A percentile compares a stretch with the other conserved stretches of the same genome.
phyloP scores from a whole-genome alignment of 2,888 invertebrate genomes.

The Cheiracanthium punctorium region DNA sequence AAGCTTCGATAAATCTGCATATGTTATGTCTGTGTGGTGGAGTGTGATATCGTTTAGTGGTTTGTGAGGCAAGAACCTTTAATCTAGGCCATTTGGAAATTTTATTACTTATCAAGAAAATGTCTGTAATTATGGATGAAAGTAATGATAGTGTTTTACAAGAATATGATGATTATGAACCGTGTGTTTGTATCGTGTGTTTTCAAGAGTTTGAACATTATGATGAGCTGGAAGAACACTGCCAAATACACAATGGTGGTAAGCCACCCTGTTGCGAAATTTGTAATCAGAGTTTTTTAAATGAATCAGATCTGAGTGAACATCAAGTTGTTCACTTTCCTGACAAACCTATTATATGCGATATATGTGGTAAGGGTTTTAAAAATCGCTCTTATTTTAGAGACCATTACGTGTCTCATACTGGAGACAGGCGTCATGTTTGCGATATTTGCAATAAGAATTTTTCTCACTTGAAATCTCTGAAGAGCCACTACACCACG shows the following conservation, averaged over 20 bases:
- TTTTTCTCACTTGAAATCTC: slow-evolving; percentile 51
- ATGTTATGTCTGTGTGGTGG: slow-evolving; percentile 6
- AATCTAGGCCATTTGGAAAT: not conserved
- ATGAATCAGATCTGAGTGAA: slow-evolving; percentile 48
- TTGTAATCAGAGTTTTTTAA: slow-evolving; percentile 58
- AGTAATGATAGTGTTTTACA: slow-evolving; percentile 49
- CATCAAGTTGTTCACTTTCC: slow-evolving; percentile 58
- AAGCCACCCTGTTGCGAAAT: slow-evolving; percentile 61
- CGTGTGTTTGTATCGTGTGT: slow-evolving; percentile 58
- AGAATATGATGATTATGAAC: slow-evolving; percentile 59
- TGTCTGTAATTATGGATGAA: slow-evolving; percentile 60
- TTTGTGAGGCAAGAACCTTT: slow-evolving; percentile 34
- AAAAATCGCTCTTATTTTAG: slow-evolving; percentile 23
- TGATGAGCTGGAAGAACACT: slow-evolving; percentile 61
- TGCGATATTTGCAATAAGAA: slow-evolving; percentile 58
- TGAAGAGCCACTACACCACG: slow-evolving; percentile 38
- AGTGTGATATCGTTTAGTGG: slow-evolving; percentile 50
- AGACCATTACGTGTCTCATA: slow-evolving; percentile 48
- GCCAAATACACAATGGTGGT: slow-evolving; percentile 58
- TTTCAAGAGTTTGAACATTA: slow-evolving; percentile 61
- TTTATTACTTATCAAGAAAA: not conserved
- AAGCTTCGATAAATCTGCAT: not conserved
- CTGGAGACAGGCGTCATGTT: slow-evolving; percentile 41
- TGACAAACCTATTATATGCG: slow-evolving; percentile 50
- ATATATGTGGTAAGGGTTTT: slow-evolving; percentile 51